Evolutionary conservation across 2,888 invertebrate species (phyloP).

Genomic region (Molorchus minor): DNA sequence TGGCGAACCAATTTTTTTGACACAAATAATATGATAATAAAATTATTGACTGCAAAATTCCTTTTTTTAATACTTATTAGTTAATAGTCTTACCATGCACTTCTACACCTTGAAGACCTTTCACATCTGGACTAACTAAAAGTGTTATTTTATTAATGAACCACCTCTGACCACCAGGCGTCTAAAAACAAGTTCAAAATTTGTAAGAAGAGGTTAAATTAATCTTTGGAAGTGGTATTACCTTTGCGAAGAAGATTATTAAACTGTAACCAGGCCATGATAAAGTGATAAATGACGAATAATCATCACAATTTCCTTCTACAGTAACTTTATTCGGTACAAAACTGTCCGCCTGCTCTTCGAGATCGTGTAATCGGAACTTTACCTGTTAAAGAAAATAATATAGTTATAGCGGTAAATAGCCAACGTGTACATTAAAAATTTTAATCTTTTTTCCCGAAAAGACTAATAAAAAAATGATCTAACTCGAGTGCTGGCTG

Average conservation of each 20-base stretch:
- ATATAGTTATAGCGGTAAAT: no score
- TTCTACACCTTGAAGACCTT: conserved; percentile 55
- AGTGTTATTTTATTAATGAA: conserved; percentile 82
- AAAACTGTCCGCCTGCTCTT: conserved; percentile 73
- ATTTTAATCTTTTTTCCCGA: no score
- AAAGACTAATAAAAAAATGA: no score
- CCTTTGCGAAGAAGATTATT: conserved; percentile 83
- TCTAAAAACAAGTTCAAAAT: no score
- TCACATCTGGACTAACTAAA: conserved; percentile 70
- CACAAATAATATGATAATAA: no score
- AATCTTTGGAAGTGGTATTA: no score
- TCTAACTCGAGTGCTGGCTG: no score
- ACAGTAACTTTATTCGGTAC: conserved; percentile 78
- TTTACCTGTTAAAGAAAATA: conserved; percentile 55
- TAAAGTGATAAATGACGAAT: conserved; percentile 75
- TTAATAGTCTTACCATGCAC: conserved; percentile 63
- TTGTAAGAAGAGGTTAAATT: no score
- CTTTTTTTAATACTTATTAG: no score
- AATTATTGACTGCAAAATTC: no score
- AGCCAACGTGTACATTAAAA: no score
- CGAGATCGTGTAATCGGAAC: conserved; percentile 56
- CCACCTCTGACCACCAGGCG: conserved; percentile 90
- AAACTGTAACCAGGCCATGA: conserved; percentile 80
- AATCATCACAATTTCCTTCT: conserved; percentile 80
- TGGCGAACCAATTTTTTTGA: no score